Conservation (phyloP, 2,888 invertebrate species). For the Furcula furcula region DNA sequence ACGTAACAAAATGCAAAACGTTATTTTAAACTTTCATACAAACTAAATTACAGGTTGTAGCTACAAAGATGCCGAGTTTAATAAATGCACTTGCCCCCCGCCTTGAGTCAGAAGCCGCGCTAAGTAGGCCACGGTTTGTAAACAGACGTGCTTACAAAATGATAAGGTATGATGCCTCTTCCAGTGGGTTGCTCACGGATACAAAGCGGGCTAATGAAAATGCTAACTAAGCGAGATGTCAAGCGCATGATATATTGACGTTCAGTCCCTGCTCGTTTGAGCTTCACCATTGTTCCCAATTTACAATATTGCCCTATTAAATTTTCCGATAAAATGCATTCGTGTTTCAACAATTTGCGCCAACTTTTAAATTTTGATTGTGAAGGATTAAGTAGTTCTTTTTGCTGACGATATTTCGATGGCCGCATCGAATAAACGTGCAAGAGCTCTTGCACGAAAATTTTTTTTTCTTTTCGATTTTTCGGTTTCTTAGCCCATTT, state of each 20-base stretch:
- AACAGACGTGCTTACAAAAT: constrained; percentile 2
- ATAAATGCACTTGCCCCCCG: too few relatives aligned
- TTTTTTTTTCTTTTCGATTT: too few relatives aligned
- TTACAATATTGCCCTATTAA: constrained; percentile 17
- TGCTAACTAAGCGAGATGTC: constrained; percentile 52
- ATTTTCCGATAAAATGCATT: constrained; percentile 10
- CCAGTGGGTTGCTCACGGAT: constrained; percentile 15
- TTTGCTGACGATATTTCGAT: too few relatives aligned
- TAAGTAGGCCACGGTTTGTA: not conserved
- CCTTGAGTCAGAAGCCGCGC: not conserved
- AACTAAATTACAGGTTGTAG: too few relatives aligned
- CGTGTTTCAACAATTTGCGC: not conserved
- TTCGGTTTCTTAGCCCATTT: too few relatives aligned
- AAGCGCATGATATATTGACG: constrained; percentile 49
- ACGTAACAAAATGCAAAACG: too few relatives aligned
- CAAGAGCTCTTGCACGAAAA: too few relatives aligned
- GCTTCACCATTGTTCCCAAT: constrained; percentile 25
- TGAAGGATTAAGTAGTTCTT: too few relatives aligned
- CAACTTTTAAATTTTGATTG: too few relatives aligned
- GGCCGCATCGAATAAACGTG: too few relatives aligned
- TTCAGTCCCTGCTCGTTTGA: constrained; percentile 24
- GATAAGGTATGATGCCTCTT: constrained; percentile 7
- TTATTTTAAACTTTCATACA: too few relatives aligned
- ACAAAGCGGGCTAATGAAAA: constrained; percentile 35
- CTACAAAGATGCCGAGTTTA: too few relatives aligned